These are phyloP conservation scores for Hanleya hanleyi DNA, from an alignment of 2,888 invertebrate genomes.

Conservation along the genomic window DNA sequence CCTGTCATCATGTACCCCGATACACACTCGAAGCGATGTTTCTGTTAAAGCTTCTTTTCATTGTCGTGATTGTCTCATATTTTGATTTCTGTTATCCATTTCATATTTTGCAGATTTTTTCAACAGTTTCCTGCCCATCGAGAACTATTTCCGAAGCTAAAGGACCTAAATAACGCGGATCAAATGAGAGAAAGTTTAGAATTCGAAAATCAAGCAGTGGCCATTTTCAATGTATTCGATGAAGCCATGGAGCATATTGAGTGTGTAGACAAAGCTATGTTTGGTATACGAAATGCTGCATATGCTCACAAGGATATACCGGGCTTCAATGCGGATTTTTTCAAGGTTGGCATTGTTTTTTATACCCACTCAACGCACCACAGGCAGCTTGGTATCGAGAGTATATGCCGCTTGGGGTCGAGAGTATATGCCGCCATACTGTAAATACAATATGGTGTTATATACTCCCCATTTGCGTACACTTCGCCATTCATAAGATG, in stretches of 20 bases:
- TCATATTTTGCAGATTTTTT: conserved; percentile 47
- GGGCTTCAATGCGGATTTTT: conserved; percentile 33
- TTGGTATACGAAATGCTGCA: background rate
- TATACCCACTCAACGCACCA: too few relatives aligned
- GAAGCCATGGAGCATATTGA: conserved; percentile 55
- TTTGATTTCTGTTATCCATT: background rate
- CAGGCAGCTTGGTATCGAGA: too few relatives aligned
- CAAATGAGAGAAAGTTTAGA: conserved; percentile 46
- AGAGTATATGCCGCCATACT: too few relatives aligned
- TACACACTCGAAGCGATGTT: too few relatives aligned
- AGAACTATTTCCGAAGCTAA: conserved; percentile 42
- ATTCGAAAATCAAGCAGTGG: conserved; percentile 53
- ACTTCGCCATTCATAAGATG: too few relatives aligned
- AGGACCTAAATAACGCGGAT: conserved; percentile 47
- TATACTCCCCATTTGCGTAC: too few relatives aligned
- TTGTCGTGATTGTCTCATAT: too few relatives aligned
- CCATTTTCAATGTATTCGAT: conserved; percentile 57
- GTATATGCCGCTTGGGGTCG: too few relatives aligned
- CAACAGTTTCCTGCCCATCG: conserved; percentile 45
- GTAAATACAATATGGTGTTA: too few relatives aligned
- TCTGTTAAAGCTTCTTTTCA: too few relatives aligned
- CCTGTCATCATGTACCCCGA: too few relatives aligned
- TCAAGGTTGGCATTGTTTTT: conserved; percentile 27
- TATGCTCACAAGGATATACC: conserved; percentile 28
- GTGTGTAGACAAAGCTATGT: conserved; percentile 49